A percentile compares a stretch with the other conserved stretches of the same genome.
These are phyloP conservation scores for Tiliqua scincoides DNA, from an alignment of 2,113 vertebrate species.

Conservation along the genomic window DNA sequence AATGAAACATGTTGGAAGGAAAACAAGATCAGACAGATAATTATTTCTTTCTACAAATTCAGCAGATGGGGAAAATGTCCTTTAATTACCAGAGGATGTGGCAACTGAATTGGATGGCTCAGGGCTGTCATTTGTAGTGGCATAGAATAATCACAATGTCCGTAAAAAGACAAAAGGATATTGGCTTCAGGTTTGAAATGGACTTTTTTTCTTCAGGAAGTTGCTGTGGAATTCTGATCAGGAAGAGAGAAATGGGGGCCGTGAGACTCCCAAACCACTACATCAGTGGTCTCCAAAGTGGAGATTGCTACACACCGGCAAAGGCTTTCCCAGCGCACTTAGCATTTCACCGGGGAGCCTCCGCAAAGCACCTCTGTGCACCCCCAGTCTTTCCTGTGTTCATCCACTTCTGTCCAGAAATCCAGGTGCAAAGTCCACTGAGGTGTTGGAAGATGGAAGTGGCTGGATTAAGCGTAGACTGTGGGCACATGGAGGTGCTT, in stretches of 20 bases:
- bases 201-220: neutral
- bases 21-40: constrained; percentile 57
- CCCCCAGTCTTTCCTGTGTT: too few species aligned
- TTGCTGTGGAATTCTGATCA: neutral
- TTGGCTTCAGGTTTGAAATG: constrained; percentile 6
- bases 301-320: too few species aligned
- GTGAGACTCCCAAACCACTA: too few species aligned
- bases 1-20: constrained; percentile 69
- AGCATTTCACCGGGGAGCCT: too few species aligned
- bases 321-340: too few species aligned
- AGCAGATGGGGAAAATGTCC: constrained; percentile 71
- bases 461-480: too few species aligned
- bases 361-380: too few species aligned
- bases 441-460: too few species aligned
- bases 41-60: constrained; percentile 53
- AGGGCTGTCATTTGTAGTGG: constrained; percentile 23
- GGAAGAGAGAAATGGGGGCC: neutral
- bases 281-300: too few species aligned
- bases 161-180: constrained; percentile 8
- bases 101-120: neutral
- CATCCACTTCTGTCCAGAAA: too few species aligned
- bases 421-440: too few species aligned
- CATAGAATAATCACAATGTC: constrained; percentile 1
- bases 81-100: constrained; percentile 35
- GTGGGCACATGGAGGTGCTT: too few species aligned